A percentile compares a stretch with the other conserved stretches of the same genome.
Evolutionary conservation across 2,888 invertebrate genomes (phyloP).

Genomic region (Stictocephala bisonia): DNA sequence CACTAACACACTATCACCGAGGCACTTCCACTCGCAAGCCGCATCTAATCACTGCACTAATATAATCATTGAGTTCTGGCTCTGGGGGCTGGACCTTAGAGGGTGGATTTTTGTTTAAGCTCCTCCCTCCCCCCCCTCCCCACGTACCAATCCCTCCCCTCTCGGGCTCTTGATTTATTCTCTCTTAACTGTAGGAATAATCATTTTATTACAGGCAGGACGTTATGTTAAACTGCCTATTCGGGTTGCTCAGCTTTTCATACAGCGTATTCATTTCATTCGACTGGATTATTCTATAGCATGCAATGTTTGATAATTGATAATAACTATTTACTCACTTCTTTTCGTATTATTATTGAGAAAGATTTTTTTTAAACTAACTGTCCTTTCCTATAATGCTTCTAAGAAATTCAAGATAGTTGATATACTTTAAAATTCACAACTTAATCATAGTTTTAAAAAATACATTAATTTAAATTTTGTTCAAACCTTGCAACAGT

Average conservation of each 20-base stretch:
- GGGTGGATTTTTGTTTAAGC: slow-evolving; percentile 55
- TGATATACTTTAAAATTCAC: too few species aligned
- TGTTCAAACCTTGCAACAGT: too few species aligned
- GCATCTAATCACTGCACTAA: slow-evolving; percentile 56
- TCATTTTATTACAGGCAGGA: slow-evolving; percentile 32
- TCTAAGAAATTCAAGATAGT: too few species aligned
- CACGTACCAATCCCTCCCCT: slow-evolving; percentile 17
- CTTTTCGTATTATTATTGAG: too few species aligned
- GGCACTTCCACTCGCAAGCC: slow-evolving; percentile 1
- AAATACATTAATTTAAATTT: too few species aligned
- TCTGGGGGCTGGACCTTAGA: slow-evolving; percentile 42
- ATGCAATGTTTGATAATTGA: too few species aligned
- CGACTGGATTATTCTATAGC: too few species aligned
- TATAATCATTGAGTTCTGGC: slow-evolving; percentile 55
- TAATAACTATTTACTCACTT: too few species aligned
- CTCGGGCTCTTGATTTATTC: slow-evolving; percentile 33
- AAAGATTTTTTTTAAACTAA: too few species aligned
- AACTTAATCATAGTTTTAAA: too few species aligned
- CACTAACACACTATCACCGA: too few species aligned
- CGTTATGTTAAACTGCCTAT: slow-evolving; percentile 25
- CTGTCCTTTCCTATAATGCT: too few species aligned
- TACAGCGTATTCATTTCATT: slow-evolving; percentile 19
- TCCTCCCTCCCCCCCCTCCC: slow-evolving; percentile 51
- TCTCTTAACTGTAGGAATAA: slow-evolving; percentile 38
- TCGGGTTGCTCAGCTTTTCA: slow-evolving; percentile 10